Evolutionary conservation across 1,140 invertebrate genomes (phyloP).

Genomic region (Aphidius gifuensis): DNA sequence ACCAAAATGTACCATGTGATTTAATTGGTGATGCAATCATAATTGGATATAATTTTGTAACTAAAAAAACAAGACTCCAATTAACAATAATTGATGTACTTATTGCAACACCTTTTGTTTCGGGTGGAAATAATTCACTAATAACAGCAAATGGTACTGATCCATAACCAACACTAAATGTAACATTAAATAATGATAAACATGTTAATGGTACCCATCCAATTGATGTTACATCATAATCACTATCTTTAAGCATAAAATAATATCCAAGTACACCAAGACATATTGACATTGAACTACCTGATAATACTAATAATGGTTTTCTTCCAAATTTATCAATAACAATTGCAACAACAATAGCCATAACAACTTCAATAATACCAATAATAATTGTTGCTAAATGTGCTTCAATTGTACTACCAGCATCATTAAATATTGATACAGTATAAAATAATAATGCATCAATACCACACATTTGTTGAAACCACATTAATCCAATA

Average conservation of each 20-base stretch:
- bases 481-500: constrained; percentile 58
- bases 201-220: constrained; percentile 51
- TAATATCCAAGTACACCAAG: constrained; percentile 57
- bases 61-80: constrained; percentile 52
- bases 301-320: constrained; percentile 59
- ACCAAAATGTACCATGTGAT: constrained; percentile 58
- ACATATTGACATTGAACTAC: constrained; percentile 55
- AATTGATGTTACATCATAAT: constrained; percentile 42
- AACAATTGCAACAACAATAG: constrained; percentile 54
- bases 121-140: constrained; percentile 65
- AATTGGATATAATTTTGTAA: constrained; percentile 59
- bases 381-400: constrained; percentile 66
- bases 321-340: constrained; percentile 65
- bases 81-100: constrained; percentile 59
- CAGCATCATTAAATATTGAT: constrained; percentile 61
- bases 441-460: constrained; percentile 70
- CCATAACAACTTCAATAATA: constrained; percentile 57
- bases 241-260: constrained; percentile 54
- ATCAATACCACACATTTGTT: constrained; percentile 68
- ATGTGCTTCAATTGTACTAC: constrained; percentile 59
- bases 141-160: constrained; percentile 73
- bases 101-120: constrained; percentile 61
- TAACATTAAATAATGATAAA: constrained; percentile 51
- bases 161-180: constrained; percentile 61
- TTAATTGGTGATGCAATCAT: constrained; percentile 48